phyloP scores from a whole-genome alignment of 2,113 vertebrate species.

The Isichthys henryi region DNA sequence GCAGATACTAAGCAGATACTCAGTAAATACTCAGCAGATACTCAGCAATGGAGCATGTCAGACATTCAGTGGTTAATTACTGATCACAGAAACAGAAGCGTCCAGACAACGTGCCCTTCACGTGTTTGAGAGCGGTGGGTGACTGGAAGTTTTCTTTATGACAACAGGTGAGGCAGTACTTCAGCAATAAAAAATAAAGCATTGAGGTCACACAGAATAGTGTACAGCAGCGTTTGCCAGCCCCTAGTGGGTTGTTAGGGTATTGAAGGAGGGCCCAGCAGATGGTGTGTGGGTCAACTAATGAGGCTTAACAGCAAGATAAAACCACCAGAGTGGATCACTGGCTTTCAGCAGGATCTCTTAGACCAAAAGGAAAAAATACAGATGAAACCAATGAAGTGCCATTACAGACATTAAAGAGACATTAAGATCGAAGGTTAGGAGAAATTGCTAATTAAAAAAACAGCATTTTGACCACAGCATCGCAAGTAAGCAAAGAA shows the following conservation, averaged over 20 bases:
- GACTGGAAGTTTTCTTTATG: background rate
- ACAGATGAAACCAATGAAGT: background rate
- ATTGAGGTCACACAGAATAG: background rate
- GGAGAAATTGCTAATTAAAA: background rate
- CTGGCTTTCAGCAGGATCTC: background rate
- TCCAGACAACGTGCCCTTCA: background rate
- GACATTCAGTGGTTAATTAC: background rate
- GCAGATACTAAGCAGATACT: too few species aligned
- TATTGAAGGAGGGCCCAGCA: background rate
- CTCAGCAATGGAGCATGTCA: background rate
- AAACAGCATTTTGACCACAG: background rate
- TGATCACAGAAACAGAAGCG: background rate
- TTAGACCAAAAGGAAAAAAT: background rate
- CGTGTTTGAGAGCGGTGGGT: background rate
- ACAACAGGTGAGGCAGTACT: background rate
- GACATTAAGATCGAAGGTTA: background rate
- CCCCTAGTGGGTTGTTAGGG: background rate
- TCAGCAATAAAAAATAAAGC: background rate
- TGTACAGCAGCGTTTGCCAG: background rate
- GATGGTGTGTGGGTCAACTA: background rate
- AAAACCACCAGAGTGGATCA: background rate
- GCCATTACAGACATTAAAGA: background rate
- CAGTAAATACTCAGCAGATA: background rate
- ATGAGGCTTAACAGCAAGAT: background rate
- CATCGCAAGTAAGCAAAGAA: background rate